Conservation (phyloP, 2,797 vertebrate genomes). For the Enteromius argenteus region DNA sequence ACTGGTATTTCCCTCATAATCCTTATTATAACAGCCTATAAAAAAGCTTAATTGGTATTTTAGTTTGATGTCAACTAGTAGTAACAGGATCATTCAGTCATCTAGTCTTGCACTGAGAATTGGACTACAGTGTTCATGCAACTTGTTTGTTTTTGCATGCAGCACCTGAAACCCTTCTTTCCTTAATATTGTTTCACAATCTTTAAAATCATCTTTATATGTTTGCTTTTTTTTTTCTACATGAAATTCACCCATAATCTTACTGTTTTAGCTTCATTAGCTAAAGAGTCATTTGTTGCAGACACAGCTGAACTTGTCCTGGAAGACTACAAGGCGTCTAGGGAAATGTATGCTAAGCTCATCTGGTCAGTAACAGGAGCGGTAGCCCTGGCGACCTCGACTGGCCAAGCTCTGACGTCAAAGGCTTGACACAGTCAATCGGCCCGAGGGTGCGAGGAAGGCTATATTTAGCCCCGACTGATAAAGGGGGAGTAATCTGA, state of each 20-base stretch:
- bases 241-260: background rate
- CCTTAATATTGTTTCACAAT: background rate
- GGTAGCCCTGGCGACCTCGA: constrained; percentile 20
- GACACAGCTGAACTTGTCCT: background rate
- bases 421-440: constrained; percentile 35
- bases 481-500: constrained; percentile 56
- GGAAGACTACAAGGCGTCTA: constrained; percentile 20
- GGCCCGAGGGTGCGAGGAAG: background rate
- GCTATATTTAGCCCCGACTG: constrained; percentile 52
- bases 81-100: background rate
- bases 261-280: background rate
- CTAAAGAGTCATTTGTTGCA: background rate
- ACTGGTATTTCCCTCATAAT: too few relatives aligned
- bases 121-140: background rate
- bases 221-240: too few relatives aligned
- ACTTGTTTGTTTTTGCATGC: background rate
- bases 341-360: constrained; percentile 44
- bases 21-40: background rate
- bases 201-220: too few relatives aligned
- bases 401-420: constrained; percentile 54
- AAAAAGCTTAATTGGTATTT: background rate
- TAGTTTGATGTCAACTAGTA: background rate
- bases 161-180: background rate
- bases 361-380: constrained; percentile 36
- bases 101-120: background rate